Conservation (phyloP, 2,113 vertebrate species). For the Corythornis madagascariensis region DNA sequence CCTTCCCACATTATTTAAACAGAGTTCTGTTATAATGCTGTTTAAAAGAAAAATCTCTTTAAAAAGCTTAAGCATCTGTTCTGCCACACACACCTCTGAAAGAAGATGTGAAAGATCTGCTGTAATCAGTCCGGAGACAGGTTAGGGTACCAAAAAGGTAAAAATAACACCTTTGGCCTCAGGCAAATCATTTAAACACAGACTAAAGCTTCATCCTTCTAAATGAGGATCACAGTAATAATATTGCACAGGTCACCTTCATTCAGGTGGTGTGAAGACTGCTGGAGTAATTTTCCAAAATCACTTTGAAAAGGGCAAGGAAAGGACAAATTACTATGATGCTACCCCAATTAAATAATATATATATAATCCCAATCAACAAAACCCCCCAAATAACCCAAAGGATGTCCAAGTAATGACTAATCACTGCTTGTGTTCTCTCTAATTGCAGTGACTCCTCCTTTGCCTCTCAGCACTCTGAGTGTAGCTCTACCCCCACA, state of each 20-base stretch:
- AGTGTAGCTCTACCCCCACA: neutral
- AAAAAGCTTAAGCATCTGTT: constrained; percentile 32
- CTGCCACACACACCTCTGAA: neutral
- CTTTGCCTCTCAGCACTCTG: neutral
- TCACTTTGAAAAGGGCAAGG: neutral
- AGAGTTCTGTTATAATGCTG: neutral
- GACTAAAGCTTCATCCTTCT: neutral
- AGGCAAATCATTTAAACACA: neutral
- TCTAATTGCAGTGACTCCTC: neutral
- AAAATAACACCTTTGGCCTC: neutral
- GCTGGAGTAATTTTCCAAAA: neutral
- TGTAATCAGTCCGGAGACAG: neutral
- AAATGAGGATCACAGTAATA: neutral
- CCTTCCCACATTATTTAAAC: constrained; percentile 46
- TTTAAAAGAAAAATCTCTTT: constrained; percentile 29
- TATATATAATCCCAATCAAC: neutral
- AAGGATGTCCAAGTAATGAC: neutral
- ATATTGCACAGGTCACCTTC: neutral
- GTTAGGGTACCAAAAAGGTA: neutral
- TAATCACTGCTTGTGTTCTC: neutral
- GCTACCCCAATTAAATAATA: neutral
- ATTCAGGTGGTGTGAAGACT: neutral
- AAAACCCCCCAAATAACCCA: neutral
- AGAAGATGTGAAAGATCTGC: neutral
- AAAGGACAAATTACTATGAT: neutral